Evolutionary conservation across 1,140 invertebrate genomes (phyloP), one percentile per base, ranked within the genome.

Genomic region (Varroa destructor): DNA sequence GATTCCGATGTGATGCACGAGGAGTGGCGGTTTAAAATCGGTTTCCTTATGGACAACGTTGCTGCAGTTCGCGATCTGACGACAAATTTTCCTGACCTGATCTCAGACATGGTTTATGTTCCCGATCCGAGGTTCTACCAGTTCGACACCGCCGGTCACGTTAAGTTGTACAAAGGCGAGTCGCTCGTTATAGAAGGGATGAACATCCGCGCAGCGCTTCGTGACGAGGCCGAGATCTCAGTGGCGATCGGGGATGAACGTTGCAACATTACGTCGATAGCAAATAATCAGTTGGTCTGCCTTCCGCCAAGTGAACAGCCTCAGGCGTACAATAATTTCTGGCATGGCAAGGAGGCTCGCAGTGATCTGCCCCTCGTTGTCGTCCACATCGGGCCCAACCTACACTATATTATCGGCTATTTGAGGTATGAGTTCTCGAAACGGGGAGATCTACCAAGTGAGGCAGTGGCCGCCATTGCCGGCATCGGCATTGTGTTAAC

Each of bases 1-100:
- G 74, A 73, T 75, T 78, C 88, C 56, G 83, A 83, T 56, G 80
- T 88, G 72, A 72, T 70, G 70, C 77, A 76, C n/a, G 78, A 77
- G 70, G 77, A 77, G 71, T 76, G 82, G 36, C 76, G 74, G 37
- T 74, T 83, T 1, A 79, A 82, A 75, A 86, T 96, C 72, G 92
- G 89, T 14, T 97, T 98, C 80, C 84, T 91, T 4, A 97, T 98
- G 94, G 95, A 98, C 77, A 89, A 90, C 79, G 94, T 97, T 0
- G 84, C 89, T 76, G 85, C 86, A 1, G 91, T 97, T 54, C 83
- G 86, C 72, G 89, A 97, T 79, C 82, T 97, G 61, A 88, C 91
- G 73, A 89, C 91, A 79, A 87, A 90, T 79, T 90, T 90, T 77
- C 87, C 88, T 73, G 86, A 85, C 74, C 81, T 93, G 5, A 81